These are phyloP conservation scores for Campylorhamphus procurvoides DNA, from an alignment of 2,113 vertebrate genomes.

Conservation along the genomic window DNA sequence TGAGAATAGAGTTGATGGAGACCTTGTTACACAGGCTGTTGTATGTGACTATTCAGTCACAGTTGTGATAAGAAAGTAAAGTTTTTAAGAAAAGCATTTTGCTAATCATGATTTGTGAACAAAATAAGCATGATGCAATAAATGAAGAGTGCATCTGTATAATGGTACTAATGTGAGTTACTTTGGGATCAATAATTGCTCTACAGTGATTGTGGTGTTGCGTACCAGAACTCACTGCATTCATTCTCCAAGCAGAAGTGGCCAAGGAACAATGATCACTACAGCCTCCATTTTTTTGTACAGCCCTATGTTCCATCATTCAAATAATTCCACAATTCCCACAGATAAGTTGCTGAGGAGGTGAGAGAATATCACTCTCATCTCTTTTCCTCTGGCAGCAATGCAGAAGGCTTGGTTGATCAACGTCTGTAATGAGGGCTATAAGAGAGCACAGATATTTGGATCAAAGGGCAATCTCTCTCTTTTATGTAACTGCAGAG, in stretches of 20 bases:
- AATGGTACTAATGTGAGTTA: not conserved
- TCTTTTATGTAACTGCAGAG: slow-evolving; percentile 47
- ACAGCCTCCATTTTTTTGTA: not conserved
- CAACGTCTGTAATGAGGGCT: slow-evolving; percentile 11
- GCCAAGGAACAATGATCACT: not conserved
- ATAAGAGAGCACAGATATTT: slow-evolving; percentile 13
- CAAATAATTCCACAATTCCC: not conserved
- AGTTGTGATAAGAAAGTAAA: not conserved
- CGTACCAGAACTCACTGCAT: not conserved
- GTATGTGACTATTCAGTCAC: not conserved
- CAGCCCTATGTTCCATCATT: not conserved
- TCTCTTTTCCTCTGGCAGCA: not conserved
- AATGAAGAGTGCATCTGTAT: not conserved
- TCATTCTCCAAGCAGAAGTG: not conserved
- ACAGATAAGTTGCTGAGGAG: not conserved
- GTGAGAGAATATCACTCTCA: not conserved
- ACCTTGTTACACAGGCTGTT: not conserved
- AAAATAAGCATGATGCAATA: not conserved
- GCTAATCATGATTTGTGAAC: not conserved
- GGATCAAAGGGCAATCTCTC: slow-evolving; percentile 56
- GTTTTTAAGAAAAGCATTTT: not conserved
- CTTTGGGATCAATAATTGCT: not conserved
- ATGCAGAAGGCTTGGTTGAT: slow-evolving; percentile 4
- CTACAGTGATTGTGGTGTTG: not conserved
- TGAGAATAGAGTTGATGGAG: not conserved